Percentiles rank a stretch among this genome's conserved stretches.
Evolutionary conservation across 2,113 vertebrate species (phyloP).

Genomic region (Tragulus kanchil): DNA sequence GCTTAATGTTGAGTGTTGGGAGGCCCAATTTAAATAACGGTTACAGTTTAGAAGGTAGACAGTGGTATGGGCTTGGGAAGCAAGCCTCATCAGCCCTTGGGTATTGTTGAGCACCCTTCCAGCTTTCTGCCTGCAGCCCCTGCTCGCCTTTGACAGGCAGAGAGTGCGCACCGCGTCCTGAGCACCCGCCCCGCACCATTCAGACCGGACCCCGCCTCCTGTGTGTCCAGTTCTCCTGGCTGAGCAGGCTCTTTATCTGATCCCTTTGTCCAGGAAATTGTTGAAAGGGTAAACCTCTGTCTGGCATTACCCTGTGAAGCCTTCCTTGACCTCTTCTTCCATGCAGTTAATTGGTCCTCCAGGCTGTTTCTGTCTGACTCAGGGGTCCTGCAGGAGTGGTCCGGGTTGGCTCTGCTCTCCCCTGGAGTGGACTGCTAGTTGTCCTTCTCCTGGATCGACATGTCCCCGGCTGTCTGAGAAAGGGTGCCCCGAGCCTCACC

Average conservation of each 20-base stretch:
- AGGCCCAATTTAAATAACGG: not conserved
- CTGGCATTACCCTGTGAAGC: not conserved
- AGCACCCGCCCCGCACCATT: rapidly evolving
- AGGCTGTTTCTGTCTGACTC: not conserved
- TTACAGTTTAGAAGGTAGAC: not conserved
- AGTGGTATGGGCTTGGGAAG: not conserved
- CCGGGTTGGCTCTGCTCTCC: not conserved
- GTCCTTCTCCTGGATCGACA: not conserved
- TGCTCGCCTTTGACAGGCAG: not conserved
- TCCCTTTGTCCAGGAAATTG: not conserved
- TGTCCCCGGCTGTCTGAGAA: not conserved
- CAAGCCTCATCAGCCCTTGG: not conserved
- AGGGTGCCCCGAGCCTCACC: no score
- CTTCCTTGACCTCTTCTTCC: not conserved
- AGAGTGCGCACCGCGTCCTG: not conserved
- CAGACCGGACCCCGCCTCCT: not conserved
- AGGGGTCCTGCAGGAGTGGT: not conserved
- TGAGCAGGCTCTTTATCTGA: not conserved
- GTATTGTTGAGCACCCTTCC: not conserved
- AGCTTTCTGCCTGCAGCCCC: not conserved
- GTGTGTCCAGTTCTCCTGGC: not conserved
- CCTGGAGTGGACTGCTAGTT: not conserved
- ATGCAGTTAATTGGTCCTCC: not conserved
- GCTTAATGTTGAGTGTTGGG: not conserved
- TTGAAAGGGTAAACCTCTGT: not conserved